Conservation (phyloP, 2,113 vertebrate species). For the Carassius auratus region DNA sequence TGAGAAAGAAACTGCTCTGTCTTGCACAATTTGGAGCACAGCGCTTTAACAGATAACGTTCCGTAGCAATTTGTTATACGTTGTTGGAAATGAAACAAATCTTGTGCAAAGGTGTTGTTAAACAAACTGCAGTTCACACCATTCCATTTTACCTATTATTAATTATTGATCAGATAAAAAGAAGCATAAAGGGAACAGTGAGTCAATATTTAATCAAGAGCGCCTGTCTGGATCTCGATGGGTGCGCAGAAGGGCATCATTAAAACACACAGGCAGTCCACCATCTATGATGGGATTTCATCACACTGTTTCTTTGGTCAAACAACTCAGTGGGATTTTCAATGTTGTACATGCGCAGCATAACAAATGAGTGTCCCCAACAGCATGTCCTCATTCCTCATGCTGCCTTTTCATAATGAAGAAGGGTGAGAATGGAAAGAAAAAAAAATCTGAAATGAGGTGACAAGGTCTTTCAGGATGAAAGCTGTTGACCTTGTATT, state of each 20-base stretch:
- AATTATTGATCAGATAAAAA: constrained; percentile 72
- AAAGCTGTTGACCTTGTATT: constrained; percentile 17
- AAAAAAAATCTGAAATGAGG: neutral
- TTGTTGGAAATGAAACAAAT: constrained; percentile 6
- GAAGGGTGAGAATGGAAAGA: neutral
- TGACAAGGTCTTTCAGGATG: constrained; percentile 1
- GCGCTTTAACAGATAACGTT: neutral
- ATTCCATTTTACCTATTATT: constrained; percentile 65
- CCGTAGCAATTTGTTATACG: neutral
- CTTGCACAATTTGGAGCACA: neutral
- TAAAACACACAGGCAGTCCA: constrained; percentile 56
- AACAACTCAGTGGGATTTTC: constrained; percentile 58
- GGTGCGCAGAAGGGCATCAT: constrained; percentile 61
- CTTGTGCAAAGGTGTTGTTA: constrained; percentile 15
- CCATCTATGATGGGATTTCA: constrained; percentile 61
- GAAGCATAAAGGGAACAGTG: constrained; percentile 65
- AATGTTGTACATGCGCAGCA: neutral
- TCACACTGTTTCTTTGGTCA: constrained; percentile 60
- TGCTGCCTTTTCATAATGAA: constrained; percentile 49
- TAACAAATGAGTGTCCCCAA: neutral
- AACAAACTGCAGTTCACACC: constrained; percentile 14
- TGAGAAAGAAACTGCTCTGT: neutral
- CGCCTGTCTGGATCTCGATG: constrained; percentile 59
- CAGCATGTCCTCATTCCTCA: constrained; percentile 57
- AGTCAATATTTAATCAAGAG: constrained; percentile 78